Evolutionary conservation across 30 jellyfish, hydroid and myxozoan genomes (phyloP).

Genomic region (Cassiopea andromeda): DNA sequence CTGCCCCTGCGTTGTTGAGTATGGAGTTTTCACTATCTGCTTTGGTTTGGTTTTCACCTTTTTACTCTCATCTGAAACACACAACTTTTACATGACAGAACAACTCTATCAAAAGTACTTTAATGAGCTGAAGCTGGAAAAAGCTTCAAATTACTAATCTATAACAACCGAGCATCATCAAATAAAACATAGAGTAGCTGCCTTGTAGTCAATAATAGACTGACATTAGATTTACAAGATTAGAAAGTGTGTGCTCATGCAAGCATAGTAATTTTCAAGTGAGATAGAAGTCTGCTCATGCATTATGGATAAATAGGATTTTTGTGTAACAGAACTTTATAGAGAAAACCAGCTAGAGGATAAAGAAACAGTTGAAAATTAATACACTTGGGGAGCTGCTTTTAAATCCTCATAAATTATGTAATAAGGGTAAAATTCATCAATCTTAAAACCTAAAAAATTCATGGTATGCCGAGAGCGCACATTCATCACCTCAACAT

Average conservation of each 20-base stretch:
- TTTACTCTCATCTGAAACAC: constrained; percentile 23
- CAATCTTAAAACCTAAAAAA: neutral
- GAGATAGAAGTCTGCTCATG: neutral
- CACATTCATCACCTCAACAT: neutral
- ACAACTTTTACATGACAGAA: neutral
- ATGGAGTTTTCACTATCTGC: constrained; percentile 49
- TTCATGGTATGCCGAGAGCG: neutral
- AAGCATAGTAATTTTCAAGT: neutral
- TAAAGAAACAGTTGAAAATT: constrained; percentile 5
- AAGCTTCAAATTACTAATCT: neutral
- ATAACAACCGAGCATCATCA: neutral
- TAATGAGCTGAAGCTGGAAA: neutral
- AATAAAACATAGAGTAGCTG: neutral
- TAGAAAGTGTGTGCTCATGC: neutral
- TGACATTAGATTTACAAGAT: neutral
- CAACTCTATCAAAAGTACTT: neutral
- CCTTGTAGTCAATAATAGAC: neutral
- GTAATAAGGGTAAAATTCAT: neutral
- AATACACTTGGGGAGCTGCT: neutral
- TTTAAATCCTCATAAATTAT: constrained; percentile 8
- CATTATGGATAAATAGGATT: constrained; percentile 32
- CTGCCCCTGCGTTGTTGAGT: constrained; percentile 50
- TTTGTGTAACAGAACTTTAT: constrained; percentile 3
- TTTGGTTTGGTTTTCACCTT: constrained; percentile 22
- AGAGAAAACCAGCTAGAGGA: constrained; percentile 17